Evolutionary conservation across 2,888 invertebrate genomes (phyloP).

Genomic region (Palloptera scutellata): DNA sequence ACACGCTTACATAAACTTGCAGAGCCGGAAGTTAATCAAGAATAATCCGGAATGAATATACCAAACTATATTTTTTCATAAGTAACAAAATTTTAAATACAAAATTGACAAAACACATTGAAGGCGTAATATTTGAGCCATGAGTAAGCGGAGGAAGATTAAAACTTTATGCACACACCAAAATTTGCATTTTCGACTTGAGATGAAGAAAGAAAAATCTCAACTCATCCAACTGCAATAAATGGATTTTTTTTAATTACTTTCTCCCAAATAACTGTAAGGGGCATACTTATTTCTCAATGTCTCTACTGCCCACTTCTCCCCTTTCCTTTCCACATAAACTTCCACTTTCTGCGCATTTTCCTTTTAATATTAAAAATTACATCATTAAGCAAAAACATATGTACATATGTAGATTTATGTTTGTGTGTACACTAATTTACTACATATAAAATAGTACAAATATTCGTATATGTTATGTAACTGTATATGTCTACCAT

Average conservation of each 20-base stretch:
- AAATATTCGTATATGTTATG: constrained; percentile 5
- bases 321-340: neutral
- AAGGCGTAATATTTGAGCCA: too few species aligned
- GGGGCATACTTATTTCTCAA: constrained; percentile 10
- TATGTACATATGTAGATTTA: constrained; percentile 14
- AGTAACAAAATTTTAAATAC: too few species aligned
- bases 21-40: too few species aligned
- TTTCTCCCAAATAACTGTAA: constrained; percentile 6
- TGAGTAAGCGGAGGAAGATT: too few species aligned
- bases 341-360: neutral
- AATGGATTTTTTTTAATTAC: constrained; percentile 11
- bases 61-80: too few species aligned
- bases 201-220: too few species aligned
- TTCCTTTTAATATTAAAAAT: neutral
- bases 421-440: neutral
- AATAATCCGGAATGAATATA: too few species aligned
- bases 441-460: neutral
- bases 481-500: constrained; percentile 1
- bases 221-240: neutral
- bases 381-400: constrained; percentile 25
- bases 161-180: too few species aligned
- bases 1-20: too few species aligned
- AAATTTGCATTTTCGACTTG: too few species aligned
- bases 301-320: constrained; percentile 9
- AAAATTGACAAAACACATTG: too few species aligned